A percentile compares a stretch with the other conserved stretches of the same genome.
Conservation (phyloP, 2,888 invertebrate genomes). For the Perizoma flavofasciatum region DNA sequence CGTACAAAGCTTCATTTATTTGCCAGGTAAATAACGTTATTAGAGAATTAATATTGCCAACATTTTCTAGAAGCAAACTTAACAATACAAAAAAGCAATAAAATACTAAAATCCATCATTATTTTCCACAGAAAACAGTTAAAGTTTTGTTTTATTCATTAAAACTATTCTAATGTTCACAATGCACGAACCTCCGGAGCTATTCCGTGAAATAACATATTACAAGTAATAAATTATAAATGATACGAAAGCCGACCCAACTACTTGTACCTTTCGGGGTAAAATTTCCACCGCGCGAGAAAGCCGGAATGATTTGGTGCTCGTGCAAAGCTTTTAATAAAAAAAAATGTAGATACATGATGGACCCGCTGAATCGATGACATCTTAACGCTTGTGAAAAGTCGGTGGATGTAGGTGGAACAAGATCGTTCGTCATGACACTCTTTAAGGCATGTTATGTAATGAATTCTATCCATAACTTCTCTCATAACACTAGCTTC, state of each 20-base stretch:
- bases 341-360: no score
- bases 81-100: conserved; percentile 29
- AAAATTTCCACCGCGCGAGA: conserved; percentile 7
- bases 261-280: conserved; percentile 17
- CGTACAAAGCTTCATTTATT: no score
- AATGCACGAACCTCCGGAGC: conserved; percentile 27
- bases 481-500: no score
- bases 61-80: conserved; percentile 7
- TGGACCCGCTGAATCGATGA: no score
- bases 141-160: conserved; percentile 32
- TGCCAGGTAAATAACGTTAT: no score
- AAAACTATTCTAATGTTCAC: conserved; percentile 32
- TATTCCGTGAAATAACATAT: conserved; percentile 31
- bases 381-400: no score
- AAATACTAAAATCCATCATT: conserved; percentile 30
- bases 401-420: no score
- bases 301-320: conserved; percentile 6
- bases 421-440: no score
- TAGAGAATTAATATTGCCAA: neutral
- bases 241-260: conserved; percentile 27
- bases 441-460: no score
- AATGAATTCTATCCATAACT: no score
- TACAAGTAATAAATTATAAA: conserved; percentile 31
- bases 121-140: conserved; percentile 26
- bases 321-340: no score